Conservation (phyloP, 2,113 vertebrate genomes). For the Todiramphus saurophagus region DNA sequence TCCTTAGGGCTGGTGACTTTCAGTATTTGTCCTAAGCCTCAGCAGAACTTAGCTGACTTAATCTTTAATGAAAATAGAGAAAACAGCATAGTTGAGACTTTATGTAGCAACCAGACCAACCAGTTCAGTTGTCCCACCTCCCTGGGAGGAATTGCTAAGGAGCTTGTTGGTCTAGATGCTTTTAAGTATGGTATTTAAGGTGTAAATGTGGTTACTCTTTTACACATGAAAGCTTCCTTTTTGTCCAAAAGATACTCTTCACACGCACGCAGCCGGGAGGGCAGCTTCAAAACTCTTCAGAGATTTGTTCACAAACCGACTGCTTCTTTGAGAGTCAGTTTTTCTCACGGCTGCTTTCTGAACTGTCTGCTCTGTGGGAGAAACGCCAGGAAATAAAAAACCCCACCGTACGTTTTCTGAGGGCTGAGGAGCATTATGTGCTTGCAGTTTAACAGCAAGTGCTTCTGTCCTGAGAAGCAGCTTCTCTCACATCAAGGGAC, state of each 20-base stretch:
- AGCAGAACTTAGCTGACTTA: not conserved
- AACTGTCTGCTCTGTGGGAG: not conserved
- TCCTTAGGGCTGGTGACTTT: not conserved
- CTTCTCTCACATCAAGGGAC: not conserved
- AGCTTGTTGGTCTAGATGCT: slow-evolving; percentile 31
- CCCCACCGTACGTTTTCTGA: not conserved
- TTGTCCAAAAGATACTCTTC: not conserved
- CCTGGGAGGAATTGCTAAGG: not conserved
- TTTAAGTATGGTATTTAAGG: not conserved
- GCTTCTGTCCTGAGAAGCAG: not conserved
- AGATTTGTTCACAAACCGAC: not conserved
- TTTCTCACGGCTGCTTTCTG: not conserved
- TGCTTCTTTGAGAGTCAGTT: not conserved
- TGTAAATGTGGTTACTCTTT: not conserved
- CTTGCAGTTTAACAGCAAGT: not conserved
- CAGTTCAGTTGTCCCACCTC: not conserved
- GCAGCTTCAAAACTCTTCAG: not conserved
- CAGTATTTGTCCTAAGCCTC: not conserved
- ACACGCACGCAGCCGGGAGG: not conserved
- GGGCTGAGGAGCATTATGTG: rapidly evolving
- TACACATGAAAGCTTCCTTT: not conserved
- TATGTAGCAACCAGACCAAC: slow-evolving; percentile 15
- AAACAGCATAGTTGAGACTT: not conserved
- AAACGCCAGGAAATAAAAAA: rapidly evolving
- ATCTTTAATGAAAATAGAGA: slow-evolving; percentile 25